Percentiles rank a stretch among this genome's conserved stretches.
Conservation (phyloP, 2,888 invertebrate species). For the Antitype chi region DNA sequence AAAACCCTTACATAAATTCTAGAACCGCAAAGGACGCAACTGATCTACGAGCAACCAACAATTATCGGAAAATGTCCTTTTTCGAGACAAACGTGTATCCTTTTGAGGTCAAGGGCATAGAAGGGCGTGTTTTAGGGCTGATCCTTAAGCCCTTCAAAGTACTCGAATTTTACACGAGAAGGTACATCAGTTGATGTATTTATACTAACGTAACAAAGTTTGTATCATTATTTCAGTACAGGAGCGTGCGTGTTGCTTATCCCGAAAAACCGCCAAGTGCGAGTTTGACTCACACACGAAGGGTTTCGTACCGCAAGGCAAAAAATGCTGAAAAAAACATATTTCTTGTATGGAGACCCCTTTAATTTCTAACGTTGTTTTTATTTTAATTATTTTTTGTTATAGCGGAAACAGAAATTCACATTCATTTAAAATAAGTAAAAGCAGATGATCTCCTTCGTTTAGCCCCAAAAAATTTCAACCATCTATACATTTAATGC, state of each 20-base stretch:
- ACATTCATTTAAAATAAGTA: no score
- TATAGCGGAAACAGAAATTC: no score
- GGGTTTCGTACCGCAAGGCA: no score
- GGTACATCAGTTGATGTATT: neutral
- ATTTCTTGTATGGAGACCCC: no score
- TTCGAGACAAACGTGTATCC: slow-evolving; percentile 19
- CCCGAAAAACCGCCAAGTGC: no score
- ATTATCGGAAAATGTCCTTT: slow-evolving; percentile 40
- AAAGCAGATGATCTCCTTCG: no score
- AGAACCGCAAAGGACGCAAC: slow-evolving; percentile 8
- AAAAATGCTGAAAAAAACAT: no score
- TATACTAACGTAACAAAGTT: neutral
- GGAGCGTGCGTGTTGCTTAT: neutral
- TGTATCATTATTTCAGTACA: slow-evolving; percentile 1
- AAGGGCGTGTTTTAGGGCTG: slow-evolving; percentile 39
- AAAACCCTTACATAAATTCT: slow-evolving; percentile 8
- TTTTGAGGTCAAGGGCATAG: slow-evolving; percentile 48
- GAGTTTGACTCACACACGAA: no score
- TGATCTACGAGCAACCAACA: neutral
- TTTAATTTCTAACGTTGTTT: no score
- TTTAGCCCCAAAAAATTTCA: neutral
- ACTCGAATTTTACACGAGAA: neutral
- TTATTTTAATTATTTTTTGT: no score
- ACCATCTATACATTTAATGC: no score
- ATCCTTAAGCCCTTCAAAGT: slow-evolving; percentile 14